These are phyloP conservation scores for Cariama cristata DNA, from an alignment of 2,113 vertebrate species.

Conservation along the genomic window DNA sequence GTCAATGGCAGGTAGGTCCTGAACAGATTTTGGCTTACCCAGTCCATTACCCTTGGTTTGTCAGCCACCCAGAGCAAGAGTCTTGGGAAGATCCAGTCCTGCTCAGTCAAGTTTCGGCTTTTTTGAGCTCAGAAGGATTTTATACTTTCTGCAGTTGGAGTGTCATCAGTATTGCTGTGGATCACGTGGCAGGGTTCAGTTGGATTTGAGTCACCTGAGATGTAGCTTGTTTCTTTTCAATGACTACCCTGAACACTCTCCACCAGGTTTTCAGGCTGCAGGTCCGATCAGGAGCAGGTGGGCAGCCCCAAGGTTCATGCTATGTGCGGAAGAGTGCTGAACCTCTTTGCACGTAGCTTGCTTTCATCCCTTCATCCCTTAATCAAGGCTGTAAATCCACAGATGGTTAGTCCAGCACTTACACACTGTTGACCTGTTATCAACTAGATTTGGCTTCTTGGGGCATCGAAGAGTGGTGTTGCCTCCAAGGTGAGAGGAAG, in stretches of 20 bases:
- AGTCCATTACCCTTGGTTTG: not conserved
- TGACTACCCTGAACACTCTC: not conserved
- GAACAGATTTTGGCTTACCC: not conserved
- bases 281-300: not conserved
- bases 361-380: not conserved
- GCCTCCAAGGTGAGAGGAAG: not conserved
- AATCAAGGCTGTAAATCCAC: not conserved
- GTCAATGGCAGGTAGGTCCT: not conserved
- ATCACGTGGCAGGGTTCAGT: not conserved
- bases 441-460: not conserved
- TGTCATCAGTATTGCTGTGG: not conserved
- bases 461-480: not conserved
- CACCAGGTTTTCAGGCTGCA: not conserved
- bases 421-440: not conserved
- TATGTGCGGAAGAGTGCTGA: not conserved
- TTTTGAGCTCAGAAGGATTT: not conserved
- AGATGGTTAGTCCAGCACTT: not conserved
- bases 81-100: not conserved
- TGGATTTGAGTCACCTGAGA: not conserved
- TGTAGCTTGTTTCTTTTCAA: not conserved
- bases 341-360: not conserved
- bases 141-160: not conserved
- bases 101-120: not conserved
- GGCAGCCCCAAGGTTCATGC: not conserved
- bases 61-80: not conserved